Evolutionary conservation across 1,140 invertebrate species (phyloP).

Genomic region (Drosophila truncata): DNA sequence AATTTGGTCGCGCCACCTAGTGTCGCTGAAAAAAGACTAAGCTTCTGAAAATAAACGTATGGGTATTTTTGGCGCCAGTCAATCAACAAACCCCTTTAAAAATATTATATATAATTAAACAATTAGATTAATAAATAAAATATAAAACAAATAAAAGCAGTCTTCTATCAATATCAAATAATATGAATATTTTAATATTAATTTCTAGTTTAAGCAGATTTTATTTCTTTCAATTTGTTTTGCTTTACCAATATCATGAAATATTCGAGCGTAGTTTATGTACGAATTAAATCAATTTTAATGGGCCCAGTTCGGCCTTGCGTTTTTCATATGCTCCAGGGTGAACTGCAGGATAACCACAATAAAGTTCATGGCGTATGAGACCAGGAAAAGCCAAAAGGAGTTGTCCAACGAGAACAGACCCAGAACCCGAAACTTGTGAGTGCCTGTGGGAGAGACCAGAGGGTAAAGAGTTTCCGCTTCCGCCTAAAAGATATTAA

Average conservation of each 20-base stretch:
- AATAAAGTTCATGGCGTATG: constrained; percentile 72
- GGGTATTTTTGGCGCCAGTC: not conserved
- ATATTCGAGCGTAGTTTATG: not conserved
- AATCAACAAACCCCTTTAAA: no score
- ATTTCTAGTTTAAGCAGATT: not conserved
- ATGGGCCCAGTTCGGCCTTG: not conserved
- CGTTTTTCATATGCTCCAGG: constrained; percentile 52
- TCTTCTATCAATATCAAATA: no score
- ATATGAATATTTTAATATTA: not conserved
- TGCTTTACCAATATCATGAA: not conserved
- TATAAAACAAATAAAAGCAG: not conserved
- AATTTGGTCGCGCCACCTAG: not conserved
- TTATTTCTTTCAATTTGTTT: no score
- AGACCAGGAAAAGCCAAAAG: constrained; percentile 72
- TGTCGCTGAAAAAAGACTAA: not conserved
- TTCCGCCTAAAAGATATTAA: constrained; percentile 35
- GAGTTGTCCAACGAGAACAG: constrained; percentile 65
- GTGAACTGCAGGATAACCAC: constrained; percentile 76
- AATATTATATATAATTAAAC: no score
- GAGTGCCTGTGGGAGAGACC: constrained; percentile 30
- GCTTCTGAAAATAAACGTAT: not conserved
- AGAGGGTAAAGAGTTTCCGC: constrained; percentile 31
- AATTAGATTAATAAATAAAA: no score
- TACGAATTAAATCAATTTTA: not conserved
- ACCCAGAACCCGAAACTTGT: constrained; percentile 59